Percentiles rank a stretch among this genome's conserved stretches.
phyloP scores from a whole-genome alignment of 2,797 vertebrate species.

The Pempheris klunzingeri region DNA sequence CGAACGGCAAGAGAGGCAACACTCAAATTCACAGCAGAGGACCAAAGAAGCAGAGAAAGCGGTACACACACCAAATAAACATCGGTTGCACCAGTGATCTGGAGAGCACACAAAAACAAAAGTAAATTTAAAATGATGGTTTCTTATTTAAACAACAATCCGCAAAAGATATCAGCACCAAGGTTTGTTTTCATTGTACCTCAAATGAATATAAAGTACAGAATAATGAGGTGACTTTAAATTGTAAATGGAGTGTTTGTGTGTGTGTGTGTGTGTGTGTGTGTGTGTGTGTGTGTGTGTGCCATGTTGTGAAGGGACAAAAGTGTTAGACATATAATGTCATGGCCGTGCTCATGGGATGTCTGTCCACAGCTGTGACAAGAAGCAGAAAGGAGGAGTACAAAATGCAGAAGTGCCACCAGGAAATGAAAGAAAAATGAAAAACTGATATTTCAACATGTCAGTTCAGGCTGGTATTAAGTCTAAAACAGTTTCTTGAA shows the following conservation, averaged over 20 bases:
- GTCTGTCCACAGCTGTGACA: conserved; percentile 19
- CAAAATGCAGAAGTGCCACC: background rate
- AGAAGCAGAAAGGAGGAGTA: conserved; percentile 6
- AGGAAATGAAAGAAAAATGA: background rate
- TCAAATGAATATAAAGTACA: conserved; percentile 26
- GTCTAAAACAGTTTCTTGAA: background rate
- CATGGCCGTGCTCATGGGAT: conserved; percentile 24
- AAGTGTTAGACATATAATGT: conserved; percentile 30
- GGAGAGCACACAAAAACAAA: background rate
- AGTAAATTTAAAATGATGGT: background rate
- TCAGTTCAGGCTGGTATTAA: background rate
- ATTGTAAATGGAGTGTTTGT: conserved; percentile 27
- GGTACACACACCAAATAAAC: background rate
- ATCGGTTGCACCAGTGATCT: conserved; percentile 16
- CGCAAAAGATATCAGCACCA: background rate
- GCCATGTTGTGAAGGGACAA: conserved; percentile 26
- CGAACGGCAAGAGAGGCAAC: conserved; percentile 3
- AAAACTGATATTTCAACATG: conserved; percentile 10
- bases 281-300: conserved; percentile 12
- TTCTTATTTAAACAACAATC: conserved; percentile 19
- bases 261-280: background rate
- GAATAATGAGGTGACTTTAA: conserved; percentile 38
- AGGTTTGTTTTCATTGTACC: conserved; percentile 41
- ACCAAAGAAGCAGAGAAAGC: background rate
- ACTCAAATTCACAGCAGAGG: background rate